These are phyloP conservation scores for Rutilus rutilus DNA, from an alignment of 2,113 vertebrate genomes.

Conservation along the genomic window DNA sequence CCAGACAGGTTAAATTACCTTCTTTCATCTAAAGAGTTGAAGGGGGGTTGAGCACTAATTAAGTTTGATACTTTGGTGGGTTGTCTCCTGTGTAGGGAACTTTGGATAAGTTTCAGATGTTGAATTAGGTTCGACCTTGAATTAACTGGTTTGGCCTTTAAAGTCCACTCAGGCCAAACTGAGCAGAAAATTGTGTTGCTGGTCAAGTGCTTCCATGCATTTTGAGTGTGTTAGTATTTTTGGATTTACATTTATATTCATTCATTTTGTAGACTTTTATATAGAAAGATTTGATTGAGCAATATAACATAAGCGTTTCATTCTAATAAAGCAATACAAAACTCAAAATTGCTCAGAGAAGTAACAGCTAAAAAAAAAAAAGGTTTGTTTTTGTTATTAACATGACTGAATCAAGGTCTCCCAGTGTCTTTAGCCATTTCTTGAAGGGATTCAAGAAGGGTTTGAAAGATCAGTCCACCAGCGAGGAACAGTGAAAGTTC, in stretches of 20 bases:
- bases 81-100: slow-evolving; percentile 17
- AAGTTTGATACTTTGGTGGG: slow-evolving; percentile 28
- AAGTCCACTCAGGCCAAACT: not conserved
- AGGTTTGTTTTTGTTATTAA: not conserved
- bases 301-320: not conserved
- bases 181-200: slow-evolving; percentile 10
- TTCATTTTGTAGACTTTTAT: not conserved
- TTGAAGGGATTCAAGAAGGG: not conserved
- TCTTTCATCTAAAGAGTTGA: slow-evolving; percentile 18
- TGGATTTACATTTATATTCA: not conserved
- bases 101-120: slow-evolving; percentile 25
- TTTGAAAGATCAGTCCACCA: not conserved
- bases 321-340: slow-evolving; percentile 6
- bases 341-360: not conserved
- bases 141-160: slow-evolving; percentile 23
- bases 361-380: not conserved
- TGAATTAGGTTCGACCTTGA: slow-evolving; percentile 27
- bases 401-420: not conserved
- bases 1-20: slow-evolving; percentile 4
- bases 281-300: not conserved
- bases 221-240: not conserved
- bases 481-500: not conserved
- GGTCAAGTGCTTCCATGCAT: not conserved
- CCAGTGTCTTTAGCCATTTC: not conserved
- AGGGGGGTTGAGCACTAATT: slow-evolving; percentile 26